Base-by-base conservation (phyloP, 2,113 vertebrate species). In the Xerus inauris region DNA sequence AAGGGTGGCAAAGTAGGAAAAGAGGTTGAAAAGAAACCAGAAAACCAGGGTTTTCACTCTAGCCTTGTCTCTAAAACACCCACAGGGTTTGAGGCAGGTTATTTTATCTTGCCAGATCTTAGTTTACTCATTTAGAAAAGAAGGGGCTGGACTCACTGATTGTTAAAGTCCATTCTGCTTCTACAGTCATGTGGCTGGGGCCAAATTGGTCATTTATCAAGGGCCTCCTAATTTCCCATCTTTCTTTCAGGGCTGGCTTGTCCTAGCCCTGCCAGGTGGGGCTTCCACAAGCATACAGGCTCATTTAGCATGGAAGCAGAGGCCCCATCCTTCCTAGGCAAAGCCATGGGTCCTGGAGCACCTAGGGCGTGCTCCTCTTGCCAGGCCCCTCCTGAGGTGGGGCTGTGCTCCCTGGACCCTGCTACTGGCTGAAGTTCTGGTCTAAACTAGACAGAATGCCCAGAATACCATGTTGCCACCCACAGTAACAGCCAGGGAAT, bases 161-260 rank as follows among this genome's bases (percentile, higher is more conserved):
- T 49, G 35, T 69, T 10, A 54, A 64, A 42, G 65, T 65, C 62
- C 40, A 64, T 22, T 76, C 85, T 3, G 26, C 38, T 49, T 62
- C 47, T 12, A 10, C 0, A 45, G 45, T 73, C 12, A n/a, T 0
- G 45, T 0, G 45, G 79, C 16, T 28, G 7, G n/a, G 40, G 13
- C 8, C 85, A 89, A 35, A 20, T 5, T 42, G 80, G 38, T 24
- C 40, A n/a, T 72, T 35, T 19, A 6, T 22, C 76, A 24, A 76
- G 30, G 32, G 30, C 9, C 16, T 30, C 71, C 38, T 19, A 35
- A 35, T 7, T 65, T 67, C 38, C 24, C 12, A 69, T 87, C 20
- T 87, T 51, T 42, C 24, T 64, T 81, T 71, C 40, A 26, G 81
- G 7, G 9, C 8, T 79, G 47, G 67, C 73, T 88, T 59, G 77